phyloP scores from a whole-genome alignment of 2,888 invertebrate species.

The Ctenicera cuprea region DNA sequence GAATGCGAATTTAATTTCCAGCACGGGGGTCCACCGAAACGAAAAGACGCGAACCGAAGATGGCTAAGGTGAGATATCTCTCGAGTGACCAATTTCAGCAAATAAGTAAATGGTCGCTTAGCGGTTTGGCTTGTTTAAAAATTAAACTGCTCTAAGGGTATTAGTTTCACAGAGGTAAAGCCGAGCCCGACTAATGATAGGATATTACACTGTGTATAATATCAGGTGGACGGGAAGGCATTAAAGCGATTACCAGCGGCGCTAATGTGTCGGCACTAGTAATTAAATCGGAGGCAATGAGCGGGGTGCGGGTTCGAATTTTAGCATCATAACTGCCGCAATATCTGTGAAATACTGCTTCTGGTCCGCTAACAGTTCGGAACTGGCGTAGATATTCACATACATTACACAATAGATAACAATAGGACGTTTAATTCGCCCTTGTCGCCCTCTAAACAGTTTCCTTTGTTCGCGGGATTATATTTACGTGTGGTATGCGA shows the following conservation, averaged over 20 bases:
- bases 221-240: constrained; percentile 59
- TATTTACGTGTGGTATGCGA: constrained; percentile 66
- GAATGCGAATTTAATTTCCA: constrained; percentile 36
- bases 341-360: constrained; percentile 68
- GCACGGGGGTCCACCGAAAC: too few relatives aligned
- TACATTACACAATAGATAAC: constrained; percentile 71
- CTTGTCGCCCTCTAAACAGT: constrained; percentile 70
- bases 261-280: constrained; percentile 64
- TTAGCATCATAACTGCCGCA: constrained; percentile 62
- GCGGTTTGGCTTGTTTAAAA: constrained; percentile 50
- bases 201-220: constrained; percentile 54
- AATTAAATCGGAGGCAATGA: constrained; percentile 62
- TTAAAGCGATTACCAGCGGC: constrained; percentile 65
- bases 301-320: constrained; percentile 59
- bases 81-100: constrained; percentile 47
- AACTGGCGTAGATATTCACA: constrained; percentile 69
- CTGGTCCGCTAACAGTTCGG: constrained; percentile 62
- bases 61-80: constrained; percentile 19
- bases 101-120: constrained; percentile 47
- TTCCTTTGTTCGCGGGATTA: constrained; percentile 68
- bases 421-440: constrained; percentile 70
- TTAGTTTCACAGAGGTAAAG: constrained; percentile 53
- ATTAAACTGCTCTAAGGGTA: constrained; percentile 52
- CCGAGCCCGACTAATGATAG: constrained; percentile 54
- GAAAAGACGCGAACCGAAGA: constrained; percentile 28